Conservation (phyloP, 2,888 invertebrate species). For the Hydriomena furcata region DNA sequence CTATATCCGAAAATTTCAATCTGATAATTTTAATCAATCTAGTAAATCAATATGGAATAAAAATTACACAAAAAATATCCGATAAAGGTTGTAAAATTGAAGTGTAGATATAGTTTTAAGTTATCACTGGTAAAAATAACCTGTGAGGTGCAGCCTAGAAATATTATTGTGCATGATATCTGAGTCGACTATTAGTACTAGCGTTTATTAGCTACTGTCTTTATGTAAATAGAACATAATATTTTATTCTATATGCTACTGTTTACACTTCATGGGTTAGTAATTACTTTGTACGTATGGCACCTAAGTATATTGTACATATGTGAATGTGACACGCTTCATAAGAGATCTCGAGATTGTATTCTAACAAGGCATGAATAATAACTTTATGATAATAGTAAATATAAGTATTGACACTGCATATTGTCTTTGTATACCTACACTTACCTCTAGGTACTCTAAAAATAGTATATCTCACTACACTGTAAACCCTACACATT, state of each 20-base stretch:
- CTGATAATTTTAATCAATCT: no score
- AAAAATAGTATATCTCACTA: no score
- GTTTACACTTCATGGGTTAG: conserved; percentile 27
- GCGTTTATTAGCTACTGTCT: neutral
- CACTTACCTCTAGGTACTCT: neutral
- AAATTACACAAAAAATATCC: no score
- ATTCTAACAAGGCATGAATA: conserved; percentile 51
- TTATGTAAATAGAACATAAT: neutral
- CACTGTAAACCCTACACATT: no score
- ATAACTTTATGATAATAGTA: conserved; percentile 37
- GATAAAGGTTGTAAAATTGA: no score
- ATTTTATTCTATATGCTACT: conserved; percentile 5
- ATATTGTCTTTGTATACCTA: conserved; percentile 14
- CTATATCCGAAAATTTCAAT: no score
- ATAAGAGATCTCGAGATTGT: conserved; percentile 55
- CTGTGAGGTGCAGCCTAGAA: neutral
- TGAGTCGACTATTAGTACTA: neutral
- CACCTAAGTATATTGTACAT: conserved; percentile 26
- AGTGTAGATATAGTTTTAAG: no score
- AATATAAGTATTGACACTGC: conserved; percentile 17
- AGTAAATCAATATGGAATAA: no score
- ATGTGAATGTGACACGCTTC: conserved; percentile 52
- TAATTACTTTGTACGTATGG: no score
- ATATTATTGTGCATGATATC: neutral
- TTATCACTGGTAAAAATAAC: no score